phyloP scores from a whole-genome alignment of 1,140 invertebrate genomes.

The Parapsyche elsis region DNA sequence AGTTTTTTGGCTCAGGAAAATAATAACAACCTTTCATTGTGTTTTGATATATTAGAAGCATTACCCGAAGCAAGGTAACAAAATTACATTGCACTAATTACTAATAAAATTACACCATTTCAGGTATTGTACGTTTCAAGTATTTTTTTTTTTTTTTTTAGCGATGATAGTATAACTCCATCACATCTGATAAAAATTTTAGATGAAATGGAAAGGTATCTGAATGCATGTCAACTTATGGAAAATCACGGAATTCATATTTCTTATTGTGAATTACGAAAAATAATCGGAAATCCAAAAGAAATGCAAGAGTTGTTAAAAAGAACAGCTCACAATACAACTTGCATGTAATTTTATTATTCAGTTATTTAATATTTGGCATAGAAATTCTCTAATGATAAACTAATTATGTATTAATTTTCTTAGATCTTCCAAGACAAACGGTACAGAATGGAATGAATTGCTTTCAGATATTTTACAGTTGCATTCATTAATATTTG shows the following conservation, averaged over 20 bases:
- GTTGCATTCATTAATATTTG: conserved; percentile 51
- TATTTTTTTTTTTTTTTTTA: conserved; percentile 46
- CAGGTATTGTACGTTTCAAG: background rate
- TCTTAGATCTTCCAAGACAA: conserved; percentile 35
- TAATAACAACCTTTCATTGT: conserved; percentile 44
- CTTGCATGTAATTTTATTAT: conserved; percentile 61
- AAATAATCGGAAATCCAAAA: conserved; percentile 65
- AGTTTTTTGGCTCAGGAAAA: conserved; percentile 46
- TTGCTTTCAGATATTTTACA: conserved; percentile 50
- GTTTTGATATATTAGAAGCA: conserved; percentile 52
- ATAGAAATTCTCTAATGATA: background rate
- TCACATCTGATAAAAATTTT: conserved; percentile 59
- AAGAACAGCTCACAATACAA: conserved; percentile 68
- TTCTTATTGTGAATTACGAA: conserved; percentile 62
- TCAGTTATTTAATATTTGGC: too few relatives aligned
- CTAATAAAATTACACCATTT: background rate
- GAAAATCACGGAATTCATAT: conserved; percentile 65
- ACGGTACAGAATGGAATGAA: conserved; percentile 50
- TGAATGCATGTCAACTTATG: conserved; percentile 63
- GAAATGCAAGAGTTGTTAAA: conserved; percentile 66
- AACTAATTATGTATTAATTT: conserved; percentile 11
- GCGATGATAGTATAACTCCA: conserved; percentile 62
- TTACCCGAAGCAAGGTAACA: conserved; percentile 48
- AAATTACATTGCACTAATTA: conserved; percentile 2
- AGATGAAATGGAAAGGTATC: conserved; percentile 65